These are phyloP conservation scores for Pseudopodoces humilis DNA, from an alignment of 2,113 vertebrate genomes.

Conservation along the genomic window DNA sequence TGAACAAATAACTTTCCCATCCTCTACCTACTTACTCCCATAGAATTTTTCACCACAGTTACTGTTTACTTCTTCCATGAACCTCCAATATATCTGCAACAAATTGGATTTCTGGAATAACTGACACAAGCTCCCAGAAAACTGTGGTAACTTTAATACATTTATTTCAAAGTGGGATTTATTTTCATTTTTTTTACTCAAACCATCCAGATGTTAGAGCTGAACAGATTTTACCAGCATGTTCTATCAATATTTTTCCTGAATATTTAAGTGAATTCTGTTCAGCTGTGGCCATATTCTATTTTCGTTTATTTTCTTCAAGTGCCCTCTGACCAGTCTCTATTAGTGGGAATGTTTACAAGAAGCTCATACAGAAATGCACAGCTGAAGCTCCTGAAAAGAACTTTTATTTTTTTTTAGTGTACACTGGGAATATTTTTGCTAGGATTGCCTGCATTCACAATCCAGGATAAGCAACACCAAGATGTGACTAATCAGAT, in stretches of 20 bases:
- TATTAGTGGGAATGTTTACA: background rate
- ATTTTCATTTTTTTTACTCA: background rate
- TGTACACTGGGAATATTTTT: background rate
- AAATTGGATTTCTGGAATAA: constrained; percentile 55
- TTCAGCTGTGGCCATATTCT: background rate
- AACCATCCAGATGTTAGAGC: background rate
- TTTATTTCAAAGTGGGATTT: constrained; percentile 30
- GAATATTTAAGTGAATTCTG: background rate
- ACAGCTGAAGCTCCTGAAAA: background rate
- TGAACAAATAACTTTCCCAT: background rate
- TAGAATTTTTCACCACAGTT: background rate
- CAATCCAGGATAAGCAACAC: background rate
- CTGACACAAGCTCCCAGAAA: background rate
- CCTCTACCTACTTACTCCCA: background rate
- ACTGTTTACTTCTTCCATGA: background rate
- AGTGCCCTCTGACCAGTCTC: background rate
- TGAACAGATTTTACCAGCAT: background rate
- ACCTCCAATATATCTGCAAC: background rate
- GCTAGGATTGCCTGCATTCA: background rate
- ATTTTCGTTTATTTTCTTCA: background rate
- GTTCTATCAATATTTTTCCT: background rate
- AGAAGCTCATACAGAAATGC: background rate
- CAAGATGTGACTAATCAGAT: background rate
- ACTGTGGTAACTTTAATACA: background rate
- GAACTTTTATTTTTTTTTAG: background rate